A percentile compares a stretch with the other conserved stretches of the same genome.
Conservation (phyloP, 2,888 invertebrate species). For the Scaptomyza flava region DNA sequence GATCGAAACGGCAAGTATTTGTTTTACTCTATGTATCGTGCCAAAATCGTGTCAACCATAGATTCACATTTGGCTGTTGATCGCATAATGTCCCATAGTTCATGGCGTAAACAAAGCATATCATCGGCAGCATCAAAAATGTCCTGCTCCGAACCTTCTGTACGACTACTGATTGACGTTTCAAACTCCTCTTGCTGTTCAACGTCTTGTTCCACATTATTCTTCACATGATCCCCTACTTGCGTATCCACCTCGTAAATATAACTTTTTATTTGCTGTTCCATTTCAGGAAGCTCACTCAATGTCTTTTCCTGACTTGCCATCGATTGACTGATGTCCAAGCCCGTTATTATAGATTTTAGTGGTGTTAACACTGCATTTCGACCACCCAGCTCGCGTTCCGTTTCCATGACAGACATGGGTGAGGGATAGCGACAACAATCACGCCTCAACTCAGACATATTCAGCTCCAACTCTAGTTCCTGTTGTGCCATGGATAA, state of each 20-base stretch:
- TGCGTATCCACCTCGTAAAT: not conserved
- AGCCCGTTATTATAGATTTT: constrained; percentile 26
- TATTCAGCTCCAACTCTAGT: constrained; percentile 62
- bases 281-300: too few species aligned
- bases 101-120: not conserved
- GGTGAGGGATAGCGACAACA: constrained; percentile 58
- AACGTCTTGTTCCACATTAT: not conserved
- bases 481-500: constrained; percentile 66
- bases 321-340: not conserved
- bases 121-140: not conserved
- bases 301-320: too few species aligned
- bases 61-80: constrained; percentile 24
- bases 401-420: constrained; percentile 44
- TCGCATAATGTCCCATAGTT: constrained; percentile 11
- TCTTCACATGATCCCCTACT: not conserved
- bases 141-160: too few species aligned
- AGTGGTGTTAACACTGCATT: constrained; percentile 13
- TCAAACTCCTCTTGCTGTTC: not conserved
- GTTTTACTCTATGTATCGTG: not conserved
- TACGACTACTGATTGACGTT: not conserved
- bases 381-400: constrained; percentile 9
- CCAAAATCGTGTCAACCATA: constrained; percentile 15
- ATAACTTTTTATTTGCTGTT: not conserved
- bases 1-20: too few species aligned
- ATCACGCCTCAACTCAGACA: constrained; percentile 31